Evolutionary conservation across 2,797 vertebrate species (phyloP), one percentile per base, ranked within the genome.

Genomic region (Hydrocynus forskahlii): DNA sequence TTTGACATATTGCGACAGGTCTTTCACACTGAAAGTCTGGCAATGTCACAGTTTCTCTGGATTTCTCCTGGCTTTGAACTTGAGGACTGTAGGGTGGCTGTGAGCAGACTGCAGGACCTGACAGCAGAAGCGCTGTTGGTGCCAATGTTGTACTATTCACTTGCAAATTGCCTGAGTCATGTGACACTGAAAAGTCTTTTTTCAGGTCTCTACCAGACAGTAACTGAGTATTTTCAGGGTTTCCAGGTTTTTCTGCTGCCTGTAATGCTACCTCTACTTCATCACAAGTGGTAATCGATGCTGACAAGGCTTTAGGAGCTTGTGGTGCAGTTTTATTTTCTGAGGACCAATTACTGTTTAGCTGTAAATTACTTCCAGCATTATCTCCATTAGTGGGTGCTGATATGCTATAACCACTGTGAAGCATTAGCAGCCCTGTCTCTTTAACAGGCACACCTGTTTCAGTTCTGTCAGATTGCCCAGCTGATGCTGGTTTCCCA

Each of bases 211-310:
- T 50, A 50, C 48, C 59, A 25, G 64, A 35, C 72, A 35, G 29
- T 77, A 66, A 68, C 40, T 68, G 21, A 48, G 25, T 19, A 60
- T 57, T 69, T 43, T 78, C 64, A 23, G 25, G 35, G 21, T 50
- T 76, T 43, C 4, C 23, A 55, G 69, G 14, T 25, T 38, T 59
- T 60, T 10, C 19, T 40, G 57, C 50, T 50, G 38, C 38, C 52
- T 69, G 54, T 87, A 89, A 74, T 77, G 76, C 81, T 64, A 85
- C 86, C 86, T 88, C 87, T 80, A 86, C 81, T 60, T 73, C 17
- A 76, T 70, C 59, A 79, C 55, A 14, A 5, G 13, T 67, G 48
- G 57, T 38, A 68, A 71, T 1, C 63, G 76, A 85, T 86, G 52
- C 73, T 16, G 74, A 71, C 43, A 84, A 75, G 43, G 14, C 64